Conservation (phyloP, 1,140 invertebrate genomes). For the Ceratosolen solmsi region DNA sequence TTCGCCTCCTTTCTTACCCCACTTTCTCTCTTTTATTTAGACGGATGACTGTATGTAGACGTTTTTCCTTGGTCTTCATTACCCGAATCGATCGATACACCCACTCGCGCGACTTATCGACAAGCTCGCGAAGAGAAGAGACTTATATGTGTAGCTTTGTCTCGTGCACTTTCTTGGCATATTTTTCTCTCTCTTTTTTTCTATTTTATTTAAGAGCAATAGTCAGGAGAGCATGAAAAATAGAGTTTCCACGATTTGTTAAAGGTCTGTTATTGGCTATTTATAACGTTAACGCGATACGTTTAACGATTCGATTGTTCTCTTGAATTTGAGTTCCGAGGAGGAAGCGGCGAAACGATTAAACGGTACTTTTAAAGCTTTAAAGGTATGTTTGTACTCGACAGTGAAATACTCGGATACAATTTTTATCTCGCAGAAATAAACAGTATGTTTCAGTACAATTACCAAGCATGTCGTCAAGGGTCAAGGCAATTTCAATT, state of each 20-base stretch:
- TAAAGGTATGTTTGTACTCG: not conserved
- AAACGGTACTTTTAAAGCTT: constrained; percentile 1
- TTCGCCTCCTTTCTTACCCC: not conserved
- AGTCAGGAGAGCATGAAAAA: too few species aligned
- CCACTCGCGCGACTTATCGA: not conserved
- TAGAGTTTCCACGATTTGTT: not conserved
- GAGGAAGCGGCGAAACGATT: not conserved
- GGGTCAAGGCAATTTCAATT: too few species aligned
- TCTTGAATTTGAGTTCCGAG: not conserved
- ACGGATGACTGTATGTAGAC: not conserved
- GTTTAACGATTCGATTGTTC: not conserved
- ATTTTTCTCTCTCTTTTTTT: not conserved
- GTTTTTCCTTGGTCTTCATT: not conserved
- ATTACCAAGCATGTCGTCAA: not conserved
- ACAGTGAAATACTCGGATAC: not conserved
- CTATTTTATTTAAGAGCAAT: too few species aligned
- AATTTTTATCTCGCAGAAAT: not conserved
- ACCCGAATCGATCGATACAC: not conserved
- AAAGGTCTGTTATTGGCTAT: not conserved
- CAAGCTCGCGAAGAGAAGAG: not conserved
- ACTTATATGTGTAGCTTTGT: not conserved
- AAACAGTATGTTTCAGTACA: not conserved
- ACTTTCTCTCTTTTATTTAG: not conserved
- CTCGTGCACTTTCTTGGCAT: not conserved
- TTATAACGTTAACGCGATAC: not conserved